These are phyloP conservation scores for Stictocephala bisonia DNA, from an alignment of 2,888 invertebrate species.

Conservation along the genomic window DNA sequence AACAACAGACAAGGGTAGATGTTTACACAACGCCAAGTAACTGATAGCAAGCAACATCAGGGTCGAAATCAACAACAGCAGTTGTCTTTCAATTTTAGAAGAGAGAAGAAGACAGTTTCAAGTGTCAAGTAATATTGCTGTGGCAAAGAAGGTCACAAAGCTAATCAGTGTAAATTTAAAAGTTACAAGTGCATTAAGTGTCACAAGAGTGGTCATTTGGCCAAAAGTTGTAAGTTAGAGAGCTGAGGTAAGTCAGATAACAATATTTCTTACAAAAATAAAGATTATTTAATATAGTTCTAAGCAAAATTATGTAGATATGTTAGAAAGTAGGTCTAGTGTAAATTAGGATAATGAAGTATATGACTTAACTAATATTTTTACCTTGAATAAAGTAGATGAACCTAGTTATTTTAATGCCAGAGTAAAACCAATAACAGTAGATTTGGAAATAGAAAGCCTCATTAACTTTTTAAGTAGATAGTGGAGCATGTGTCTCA, in stretches of 20 bases:
- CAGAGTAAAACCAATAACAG: conserved; percentile 23
- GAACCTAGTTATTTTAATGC: neutral
- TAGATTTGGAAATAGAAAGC: conserved; percentile 28
- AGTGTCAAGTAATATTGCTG: conserved; percentile 3
- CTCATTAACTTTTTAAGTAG: conserved; percentile 15
- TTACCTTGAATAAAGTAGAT: conserved; percentile 5
- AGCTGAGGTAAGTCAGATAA: neutral
- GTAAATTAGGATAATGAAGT: neutral
- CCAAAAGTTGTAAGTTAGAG: neutral
- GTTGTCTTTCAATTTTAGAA: neutral
- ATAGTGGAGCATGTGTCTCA: conserved; percentile 34
- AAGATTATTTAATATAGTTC: too few relatives aligned
- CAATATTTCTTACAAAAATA: too few relatives aligned
- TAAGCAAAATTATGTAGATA: conserved; percentile 9
- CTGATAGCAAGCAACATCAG: too few relatives aligned
- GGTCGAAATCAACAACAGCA: too few relatives aligned
- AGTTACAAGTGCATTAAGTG: conserved; percentile 26
- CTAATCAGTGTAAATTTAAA: neutral
- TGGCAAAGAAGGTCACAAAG: conserved; percentile 3
- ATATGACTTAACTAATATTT: conserved; percentile 18
- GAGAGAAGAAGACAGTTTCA: conserved; percentile 9
- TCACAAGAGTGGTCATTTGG: neutral
- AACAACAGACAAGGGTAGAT: too few relatives aligned
- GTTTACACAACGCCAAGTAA: too few relatives aligned
- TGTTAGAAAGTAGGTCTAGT: neutral